phyloP scores from a whole-genome alignment of 2,113 vertebrate species.

The Malurus melanocephalus region DNA sequence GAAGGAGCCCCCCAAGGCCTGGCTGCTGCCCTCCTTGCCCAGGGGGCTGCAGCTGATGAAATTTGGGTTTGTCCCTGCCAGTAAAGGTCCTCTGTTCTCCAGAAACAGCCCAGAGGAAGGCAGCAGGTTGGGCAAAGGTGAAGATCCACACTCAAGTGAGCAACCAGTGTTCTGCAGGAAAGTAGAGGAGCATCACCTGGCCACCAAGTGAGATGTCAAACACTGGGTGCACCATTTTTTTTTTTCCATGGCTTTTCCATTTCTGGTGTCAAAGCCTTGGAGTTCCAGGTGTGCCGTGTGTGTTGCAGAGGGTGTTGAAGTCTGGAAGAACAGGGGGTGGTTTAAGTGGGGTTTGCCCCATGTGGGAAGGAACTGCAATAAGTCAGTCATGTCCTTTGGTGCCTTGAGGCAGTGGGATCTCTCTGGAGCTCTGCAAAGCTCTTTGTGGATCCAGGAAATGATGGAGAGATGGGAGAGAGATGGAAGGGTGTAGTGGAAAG shows the following conservation, averaged over 20 bases:
- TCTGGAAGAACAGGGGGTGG: neutral
- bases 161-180: neutral
- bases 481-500: neutral
- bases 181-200: neutral
- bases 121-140: neutral
- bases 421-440: neutral
- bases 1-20: neutral
- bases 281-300: neutral
- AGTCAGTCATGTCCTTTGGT: fast-evolving
- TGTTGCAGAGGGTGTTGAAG: neutral
- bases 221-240: neutral
- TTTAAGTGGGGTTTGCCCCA: neutral
- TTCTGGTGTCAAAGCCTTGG: neutral
- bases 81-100: neutral
- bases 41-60: neutral
- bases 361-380: neutral
- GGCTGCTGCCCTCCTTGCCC: neutral
- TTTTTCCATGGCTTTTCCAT: neutral
- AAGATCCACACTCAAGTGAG: fast-evolving
- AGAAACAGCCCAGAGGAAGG: neutral
- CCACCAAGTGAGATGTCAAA: neutral
- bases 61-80: neutral
- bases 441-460: neutral
- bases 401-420: neutral
- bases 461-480: neutral